These are phyloP conservation scores for Pogoniulus pusillus DNA, from an alignment of 2,797 vertebrate genomes.

Conservation along the genomic window DNA sequence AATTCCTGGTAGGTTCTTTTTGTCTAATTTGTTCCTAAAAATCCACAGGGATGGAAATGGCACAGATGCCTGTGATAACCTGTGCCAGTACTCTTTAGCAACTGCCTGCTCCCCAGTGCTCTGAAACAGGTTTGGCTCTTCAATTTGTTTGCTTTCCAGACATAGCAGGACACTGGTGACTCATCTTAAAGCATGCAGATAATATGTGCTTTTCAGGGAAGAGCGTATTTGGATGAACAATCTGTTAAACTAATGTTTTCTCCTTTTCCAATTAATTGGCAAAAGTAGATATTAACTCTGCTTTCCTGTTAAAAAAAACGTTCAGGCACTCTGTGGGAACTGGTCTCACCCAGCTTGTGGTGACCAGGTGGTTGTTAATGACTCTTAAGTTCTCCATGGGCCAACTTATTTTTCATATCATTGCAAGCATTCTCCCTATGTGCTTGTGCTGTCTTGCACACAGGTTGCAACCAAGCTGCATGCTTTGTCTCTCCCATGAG, in stretches of 20 bases:
- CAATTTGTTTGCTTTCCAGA: neutral
- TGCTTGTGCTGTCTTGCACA: neutral
- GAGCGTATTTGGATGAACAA: constrained; percentile 47
- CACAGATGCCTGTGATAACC: neutral
- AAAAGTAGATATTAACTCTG: constrained; percentile 25
- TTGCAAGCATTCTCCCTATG: neutral
- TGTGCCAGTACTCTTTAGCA: neutral
- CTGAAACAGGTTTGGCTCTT: constrained; percentile 25
- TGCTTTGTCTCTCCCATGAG: neutral
- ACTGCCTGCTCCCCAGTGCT: neutral
- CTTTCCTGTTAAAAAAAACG: constrained; percentile 26
- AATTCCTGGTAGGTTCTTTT: neutral
- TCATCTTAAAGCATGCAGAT: constrained; percentile 34
- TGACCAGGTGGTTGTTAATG: constrained; percentile 22
- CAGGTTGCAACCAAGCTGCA: neutral
- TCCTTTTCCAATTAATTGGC: constrained; percentile 56
- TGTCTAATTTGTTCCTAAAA: neutral
- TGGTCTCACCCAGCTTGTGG: neutral
- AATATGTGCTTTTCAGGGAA: constrained; percentile 46
- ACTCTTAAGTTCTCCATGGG: neutral
- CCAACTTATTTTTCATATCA: neutral
- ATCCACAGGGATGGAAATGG: neutral
- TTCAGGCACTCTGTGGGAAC: constrained; percentile 16
- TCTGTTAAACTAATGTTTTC: constrained; percentile 39
- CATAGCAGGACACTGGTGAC: constrained; percentile 25